Evolutionary conservation across 2,888 invertebrate species (phyloP).

Genomic region (Acanthosepion lycidas): DNA sequence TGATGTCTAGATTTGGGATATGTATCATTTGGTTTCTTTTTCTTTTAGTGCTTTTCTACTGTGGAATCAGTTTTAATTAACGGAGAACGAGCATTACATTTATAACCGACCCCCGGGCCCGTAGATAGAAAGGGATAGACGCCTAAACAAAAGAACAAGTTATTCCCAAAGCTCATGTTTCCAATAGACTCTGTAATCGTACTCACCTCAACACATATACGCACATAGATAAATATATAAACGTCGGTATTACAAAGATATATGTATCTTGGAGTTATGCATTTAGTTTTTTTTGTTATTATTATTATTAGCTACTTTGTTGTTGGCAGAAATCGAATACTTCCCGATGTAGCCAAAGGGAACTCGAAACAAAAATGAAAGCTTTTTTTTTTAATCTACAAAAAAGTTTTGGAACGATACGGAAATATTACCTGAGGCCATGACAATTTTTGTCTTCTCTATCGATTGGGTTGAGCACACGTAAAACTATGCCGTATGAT

Average conservation of each 20-base stretch:
- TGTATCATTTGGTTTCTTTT: too few relatives aligned
- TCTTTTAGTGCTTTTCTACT: too few relatives aligned
- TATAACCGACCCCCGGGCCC: too few relatives aligned
- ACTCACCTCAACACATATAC: too few relatives aligned
- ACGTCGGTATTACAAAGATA: not conserved
- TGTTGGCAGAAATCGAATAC: not conserved
- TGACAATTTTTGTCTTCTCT: not conserved
- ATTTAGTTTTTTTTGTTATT: not conserved
- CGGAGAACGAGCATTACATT: too few relatives aligned
- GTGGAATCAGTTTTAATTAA: too few relatives aligned
- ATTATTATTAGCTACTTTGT: not conserved
- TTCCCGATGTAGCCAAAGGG: not conserved
- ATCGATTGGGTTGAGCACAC: not conserved
- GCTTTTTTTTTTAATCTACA: conserved; percentile 18
- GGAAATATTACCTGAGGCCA: not conserved
- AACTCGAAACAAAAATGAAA: not conserved
- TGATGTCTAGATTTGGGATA: too few relatives aligned
- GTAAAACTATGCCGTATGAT: not conserved
- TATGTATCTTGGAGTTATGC: not conserved
- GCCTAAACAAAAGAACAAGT: too few relatives aligned
- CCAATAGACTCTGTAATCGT: too few relatives aligned
- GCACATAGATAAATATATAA: not conserved
- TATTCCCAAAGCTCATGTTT: too few relatives aligned
- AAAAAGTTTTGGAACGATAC: not conserved
- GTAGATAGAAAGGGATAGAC: too few relatives aligned